phyloP scores from a whole-genome alignment of 1,140 invertebrate species.

The Drosophila santomea region DNA sequence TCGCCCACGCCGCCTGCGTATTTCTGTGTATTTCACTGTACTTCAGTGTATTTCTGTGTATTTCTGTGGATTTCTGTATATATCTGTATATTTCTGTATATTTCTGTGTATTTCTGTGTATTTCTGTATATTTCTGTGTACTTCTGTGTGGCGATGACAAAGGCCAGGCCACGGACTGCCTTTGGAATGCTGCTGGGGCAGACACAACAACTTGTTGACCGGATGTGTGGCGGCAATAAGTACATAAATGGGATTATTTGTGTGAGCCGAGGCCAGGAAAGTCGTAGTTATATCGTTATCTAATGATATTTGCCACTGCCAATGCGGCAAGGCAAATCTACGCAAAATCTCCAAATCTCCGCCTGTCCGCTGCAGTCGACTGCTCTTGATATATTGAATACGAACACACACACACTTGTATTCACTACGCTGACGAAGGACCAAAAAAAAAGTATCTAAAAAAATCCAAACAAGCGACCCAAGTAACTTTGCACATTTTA shows the following conservation, averaged over 20 bases:
- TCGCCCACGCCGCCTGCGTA: constrained; percentile 27
- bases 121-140: constrained; percentile 36
- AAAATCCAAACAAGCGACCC: constrained; percentile 9
- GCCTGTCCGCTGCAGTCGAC: constrained; percentile 10
- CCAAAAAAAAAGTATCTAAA: not conserved
- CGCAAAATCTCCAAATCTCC: constrained; percentile 16
- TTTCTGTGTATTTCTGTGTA: too few relatives aligned
- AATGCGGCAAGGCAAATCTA: not conserved
- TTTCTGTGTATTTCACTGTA: constrained; percentile 28
- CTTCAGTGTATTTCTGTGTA: too few relatives aligned
- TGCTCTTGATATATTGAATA: constrained; percentile 37
- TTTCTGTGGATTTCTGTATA: constrained; percentile 3
- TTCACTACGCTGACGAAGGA: constrained; percentile 15
- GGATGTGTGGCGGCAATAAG: constrained; percentile 74
- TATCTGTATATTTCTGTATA: constrained; percentile 27
- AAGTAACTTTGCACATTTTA: constrained; percentile 50
- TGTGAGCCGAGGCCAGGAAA: constrained; percentile 34
- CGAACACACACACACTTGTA: constrained; percentile 1
- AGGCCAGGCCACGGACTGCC: constrained; percentile 44
- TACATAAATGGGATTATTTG: constrained; percentile 79
- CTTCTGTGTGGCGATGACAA: constrained; percentile 57
- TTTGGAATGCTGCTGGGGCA: constrained; percentile 46
- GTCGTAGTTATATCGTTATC: constrained; percentile 47
- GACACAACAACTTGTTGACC: constrained; percentile 76
- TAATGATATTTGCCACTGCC: constrained; percentile 38